Conservation (phyloP, 2,888 invertebrate species). For the Atethmia centrago region DNA sequence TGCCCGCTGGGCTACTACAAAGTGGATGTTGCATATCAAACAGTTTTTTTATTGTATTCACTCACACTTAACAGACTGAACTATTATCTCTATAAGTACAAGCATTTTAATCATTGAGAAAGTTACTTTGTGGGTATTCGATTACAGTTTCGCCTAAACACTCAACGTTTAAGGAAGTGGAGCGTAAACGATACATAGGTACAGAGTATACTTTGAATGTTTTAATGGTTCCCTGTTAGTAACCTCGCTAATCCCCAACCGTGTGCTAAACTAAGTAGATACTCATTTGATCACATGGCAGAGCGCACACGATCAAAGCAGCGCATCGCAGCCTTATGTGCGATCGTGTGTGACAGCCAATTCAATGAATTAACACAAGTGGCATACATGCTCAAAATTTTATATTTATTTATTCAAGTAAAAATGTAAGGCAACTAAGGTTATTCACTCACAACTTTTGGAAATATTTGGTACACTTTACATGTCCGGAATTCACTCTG, state of each 20-base stretch:
- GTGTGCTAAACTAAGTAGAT: conserved; percentile 76
- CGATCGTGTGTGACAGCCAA: conserved; percentile 83
- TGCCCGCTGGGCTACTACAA: conserved; percentile 29
- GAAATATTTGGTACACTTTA: conserved; percentile 49
- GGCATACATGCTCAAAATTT: conserved; percentile 81
- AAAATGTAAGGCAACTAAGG: conserved; percentile 50
- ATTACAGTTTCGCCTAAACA: conserved; percentile 20
- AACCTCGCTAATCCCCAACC: conserved; percentile 70
- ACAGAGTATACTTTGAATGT: conserved; percentile 63
- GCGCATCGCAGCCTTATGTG: conserved; percentile 76
- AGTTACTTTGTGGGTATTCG: not conserved
- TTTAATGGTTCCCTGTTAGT: conserved; percentile 67
- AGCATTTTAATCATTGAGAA: not conserved
- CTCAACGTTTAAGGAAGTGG: conserved; percentile 37
- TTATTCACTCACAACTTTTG: conserved; percentile 32
- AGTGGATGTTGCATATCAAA: conserved; percentile 46
- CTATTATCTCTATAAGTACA: not conserved
- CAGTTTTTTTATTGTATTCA: conserved; percentile 44
- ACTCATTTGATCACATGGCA: conserved; percentile 86
- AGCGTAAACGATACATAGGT: conserved; percentile 45
- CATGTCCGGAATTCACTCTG: conserved; percentile 30
- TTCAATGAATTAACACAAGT: conserved; percentile 86
- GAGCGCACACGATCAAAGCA: conserved; percentile 88
- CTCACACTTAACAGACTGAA: conserved; percentile 10
- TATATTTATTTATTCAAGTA: conserved; percentile 63